These are phyloP conservation scores for Mallateleia sp. DNA, from an alignment of 2,888 invertebrate species.

Conservation along the genomic window DNA sequence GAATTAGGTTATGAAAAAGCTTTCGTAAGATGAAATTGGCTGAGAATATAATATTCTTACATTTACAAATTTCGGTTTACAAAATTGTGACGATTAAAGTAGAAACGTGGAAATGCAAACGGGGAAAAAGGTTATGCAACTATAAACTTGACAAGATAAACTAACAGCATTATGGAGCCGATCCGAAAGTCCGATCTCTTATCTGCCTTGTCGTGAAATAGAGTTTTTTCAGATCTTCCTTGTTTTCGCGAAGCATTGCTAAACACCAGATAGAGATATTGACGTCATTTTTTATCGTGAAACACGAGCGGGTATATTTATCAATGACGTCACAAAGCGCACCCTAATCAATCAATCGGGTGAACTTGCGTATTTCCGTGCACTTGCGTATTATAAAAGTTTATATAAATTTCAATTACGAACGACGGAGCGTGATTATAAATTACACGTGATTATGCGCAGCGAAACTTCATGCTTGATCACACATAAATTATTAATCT, in stretches of 20 bases:
- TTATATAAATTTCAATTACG: slow-evolving; percentile 47
- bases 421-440: slow-evolving; percentile 25
- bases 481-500: slow-evolving; percentile 52
- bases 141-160: slow-evolving; percentile 55
- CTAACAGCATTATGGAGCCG: slow-evolving; percentile 43
- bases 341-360: slow-evolving; percentile 18
- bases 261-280: slow-evolving; percentile 27
- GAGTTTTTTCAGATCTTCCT: slow-evolving; percentile 49
- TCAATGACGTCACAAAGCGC: not conserved
- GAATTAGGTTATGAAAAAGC: no score
- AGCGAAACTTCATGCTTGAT: slow-evolving; percentile 45
- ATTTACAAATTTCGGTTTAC: slow-evolving; percentile 25
- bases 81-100: slow-evolving; percentile 49
- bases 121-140: slow-evolving; percentile 32
- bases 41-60: no score
- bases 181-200: slow-evolving; percentile 69
- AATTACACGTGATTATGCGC: slow-evolving; percentile 34
- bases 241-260: slow-evolving; percentile 34
- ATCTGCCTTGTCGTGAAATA: slow-evolving; percentile 45
- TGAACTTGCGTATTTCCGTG: not conserved
- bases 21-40: no score
- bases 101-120: slow-evolving; percentile 52
- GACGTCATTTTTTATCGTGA: not conserved
- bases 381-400: not conserved
- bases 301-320: not conserved